Percentiles rank a stretch among this genome's conserved stretches.
Evolutionary conservation across 2,888 invertebrate species (phyloP).

Genomic region (Meiosimyza platycephala): DNA sequence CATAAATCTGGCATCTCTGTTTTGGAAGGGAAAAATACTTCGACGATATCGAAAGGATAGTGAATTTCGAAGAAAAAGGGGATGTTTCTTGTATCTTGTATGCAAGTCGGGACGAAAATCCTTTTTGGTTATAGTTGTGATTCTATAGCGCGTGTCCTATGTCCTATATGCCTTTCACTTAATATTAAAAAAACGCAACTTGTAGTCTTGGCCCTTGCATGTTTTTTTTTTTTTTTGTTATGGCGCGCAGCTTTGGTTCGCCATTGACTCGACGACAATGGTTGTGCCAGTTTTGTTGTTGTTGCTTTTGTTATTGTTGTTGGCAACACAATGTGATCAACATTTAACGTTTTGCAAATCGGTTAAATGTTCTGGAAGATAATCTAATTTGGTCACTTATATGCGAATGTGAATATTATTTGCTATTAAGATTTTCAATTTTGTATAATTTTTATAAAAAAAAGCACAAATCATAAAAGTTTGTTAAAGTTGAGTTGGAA

Average conservation of each 20-base stretch:
- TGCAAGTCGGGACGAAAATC: constrained; percentile 15
- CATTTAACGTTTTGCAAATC: constrained; percentile 54
- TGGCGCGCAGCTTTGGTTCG: neutral
- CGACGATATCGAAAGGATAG: too few relatives aligned
- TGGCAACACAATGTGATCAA: constrained; percentile 41
- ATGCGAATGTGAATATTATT: constrained; percentile 63
- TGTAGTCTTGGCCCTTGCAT: too few relatives aligned
- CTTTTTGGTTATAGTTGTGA: constrained; percentile 25
- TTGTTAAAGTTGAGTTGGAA: too few relatives aligned
- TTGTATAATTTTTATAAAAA: constrained; percentile 4
- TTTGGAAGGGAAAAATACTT: too few relatives aligned
- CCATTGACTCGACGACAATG: neutral
- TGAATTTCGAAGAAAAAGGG: too few relatives aligned
- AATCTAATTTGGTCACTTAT: constrained; percentile 68
- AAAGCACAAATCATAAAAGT: neutral
- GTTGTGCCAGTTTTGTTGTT: constrained; percentile 26
- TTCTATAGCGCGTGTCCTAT: constrained; percentile 1
- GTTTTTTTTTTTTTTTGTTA: neutral
- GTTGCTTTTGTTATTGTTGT: constrained; percentile 33
- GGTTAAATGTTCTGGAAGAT: constrained; percentile 66
- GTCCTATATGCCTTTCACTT: neutral
- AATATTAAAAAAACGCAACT: too few relatives aligned
- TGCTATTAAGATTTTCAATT: constrained; percentile 52
- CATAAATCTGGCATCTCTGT: too few relatives aligned
- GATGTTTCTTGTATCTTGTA: constrained; percentile 17